These are phyloP conservation scores for Pogonocichla stellata DNA, from an alignment of 2,113 vertebrate species.

Conservation along the genomic window DNA sequence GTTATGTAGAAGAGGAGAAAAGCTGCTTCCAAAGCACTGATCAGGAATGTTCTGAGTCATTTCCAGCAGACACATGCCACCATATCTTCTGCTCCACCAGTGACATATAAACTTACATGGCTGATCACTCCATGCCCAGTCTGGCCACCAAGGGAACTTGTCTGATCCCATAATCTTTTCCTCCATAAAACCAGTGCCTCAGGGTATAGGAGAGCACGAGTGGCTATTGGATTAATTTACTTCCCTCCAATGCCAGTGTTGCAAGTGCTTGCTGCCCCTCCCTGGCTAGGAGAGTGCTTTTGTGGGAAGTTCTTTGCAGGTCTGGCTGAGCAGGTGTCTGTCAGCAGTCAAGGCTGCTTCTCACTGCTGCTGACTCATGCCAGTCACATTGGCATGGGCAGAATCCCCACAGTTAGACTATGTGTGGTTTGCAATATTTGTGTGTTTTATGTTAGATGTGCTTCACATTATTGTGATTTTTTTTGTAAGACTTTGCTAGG, in stretches of 20 bases:
- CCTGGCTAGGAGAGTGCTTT: not conserved
- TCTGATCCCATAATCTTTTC: not conserved
- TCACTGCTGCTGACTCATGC: not conserved
- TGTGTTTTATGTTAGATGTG: not conserved
- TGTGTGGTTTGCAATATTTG: not conserved
- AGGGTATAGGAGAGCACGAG: not conserved
- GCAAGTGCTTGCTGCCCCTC: not conserved
- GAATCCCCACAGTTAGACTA: not conserved
- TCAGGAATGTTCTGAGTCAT: not conserved
- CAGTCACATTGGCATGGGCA: accelerated
- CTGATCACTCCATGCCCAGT: not conserved
- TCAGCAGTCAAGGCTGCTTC: not conserved
- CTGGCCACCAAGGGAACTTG: not conserved
- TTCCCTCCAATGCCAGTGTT: not conserved
- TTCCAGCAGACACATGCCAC: not conserved
- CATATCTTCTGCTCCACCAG: not conserved
- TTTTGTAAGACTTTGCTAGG: not conserved
- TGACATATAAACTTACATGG: not conserved
- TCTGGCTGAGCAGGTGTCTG: not conserved
- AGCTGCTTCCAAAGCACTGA: not conserved
- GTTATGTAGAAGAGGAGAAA: not conserved
- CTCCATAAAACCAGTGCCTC: not conserved
- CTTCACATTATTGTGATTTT: not conserved
- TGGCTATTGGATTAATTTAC: not conserved
- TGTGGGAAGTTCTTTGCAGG: not conserved